Evolutionary conservation across 2,888 invertebrate genomes (phyloP).

Genomic region (Carterocephalus palaemon): DNA sequence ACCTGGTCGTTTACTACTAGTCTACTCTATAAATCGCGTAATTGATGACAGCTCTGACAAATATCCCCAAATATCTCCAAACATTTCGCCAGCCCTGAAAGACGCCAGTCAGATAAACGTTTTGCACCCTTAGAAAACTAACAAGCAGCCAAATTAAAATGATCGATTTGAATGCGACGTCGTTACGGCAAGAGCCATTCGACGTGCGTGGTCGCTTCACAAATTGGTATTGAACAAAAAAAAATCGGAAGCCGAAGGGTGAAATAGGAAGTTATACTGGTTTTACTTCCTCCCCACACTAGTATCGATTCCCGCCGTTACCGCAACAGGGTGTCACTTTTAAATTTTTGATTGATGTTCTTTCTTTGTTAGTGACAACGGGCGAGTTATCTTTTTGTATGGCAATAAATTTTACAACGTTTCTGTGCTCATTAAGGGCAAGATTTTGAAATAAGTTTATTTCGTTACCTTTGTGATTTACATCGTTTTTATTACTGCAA

Average conservation of each 20-base stretch:
- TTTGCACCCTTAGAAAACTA: conserved; percentile 20
- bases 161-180: conserved; percentile 23
- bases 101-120: conserved; percentile 3
- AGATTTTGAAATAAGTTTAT: conserved; percentile 4
- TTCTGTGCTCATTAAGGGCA: conserved; percentile 8
- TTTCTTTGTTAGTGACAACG: conserved; percentile 40
- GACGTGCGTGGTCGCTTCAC: conserved; percentile 21
- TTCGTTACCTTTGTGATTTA: neutral
- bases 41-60: conserved; percentile 10
- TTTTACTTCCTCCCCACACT: conserved; percentile 62
- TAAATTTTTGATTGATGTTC: conserved; percentile 65
- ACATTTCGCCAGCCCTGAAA: conserved; percentile 10
- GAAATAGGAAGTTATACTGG: conserved; percentile 67
- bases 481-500: too few relatives aligned
- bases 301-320: conserved; percentile 61
- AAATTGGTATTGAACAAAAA: conserved; percentile 26
- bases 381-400: conserved; percentile 37
- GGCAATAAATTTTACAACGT: conserved; percentile 41
- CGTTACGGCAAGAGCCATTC: conserved; percentile 19
- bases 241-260: conserved; percentile 52
- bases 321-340: conserved; percentile 56
- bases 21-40: too few relatives aligned
- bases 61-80: conserved; percentile 11
- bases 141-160: conserved; percentile 27
- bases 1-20: too few relatives aligned